Percentiles rank a stretch among this genome's conserved stretches.
Conservation (phyloP, 2,888 invertebrate species). For the Pantelozetes paolii region DNA sequence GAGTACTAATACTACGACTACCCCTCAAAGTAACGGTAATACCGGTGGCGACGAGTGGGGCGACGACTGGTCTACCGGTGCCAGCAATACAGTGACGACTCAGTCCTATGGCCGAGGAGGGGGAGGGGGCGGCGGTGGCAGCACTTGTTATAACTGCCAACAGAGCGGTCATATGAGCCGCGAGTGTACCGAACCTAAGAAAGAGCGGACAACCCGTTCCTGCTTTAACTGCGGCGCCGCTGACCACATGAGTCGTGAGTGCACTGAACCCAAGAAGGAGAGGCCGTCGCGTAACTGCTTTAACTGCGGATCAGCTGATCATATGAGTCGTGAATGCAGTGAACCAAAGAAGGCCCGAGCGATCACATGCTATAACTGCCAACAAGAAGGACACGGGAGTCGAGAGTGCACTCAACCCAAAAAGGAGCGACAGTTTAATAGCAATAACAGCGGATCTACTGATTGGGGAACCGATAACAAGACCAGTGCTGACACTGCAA, state of each 20-base stretch:
- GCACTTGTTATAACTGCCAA: constrained; percentile 44
- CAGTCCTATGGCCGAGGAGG: constrained; percentile 40
- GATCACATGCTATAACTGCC: constrained; percentile 30
- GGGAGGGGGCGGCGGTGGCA: background rate
- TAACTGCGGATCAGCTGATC: constrained; percentile 46
- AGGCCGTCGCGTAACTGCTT: constrained; percentile 35
- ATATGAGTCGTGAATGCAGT: constrained; percentile 44
- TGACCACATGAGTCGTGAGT: constrained; percentile 45
- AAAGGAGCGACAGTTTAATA: background rate
- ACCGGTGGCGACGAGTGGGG: background rate
- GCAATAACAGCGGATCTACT: background rate
- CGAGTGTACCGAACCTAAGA: constrained; percentile 42
- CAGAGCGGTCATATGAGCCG: constrained; percentile 45
- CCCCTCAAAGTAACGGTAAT: too few relatives aligned
- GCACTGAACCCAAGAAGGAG: constrained; percentile 33
- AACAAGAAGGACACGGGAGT: constrained; percentile 34
- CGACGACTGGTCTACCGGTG: constrained; percentile 39
- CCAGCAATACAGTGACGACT: constrained; percentile 32
- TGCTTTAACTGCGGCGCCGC: constrained; percentile 43
- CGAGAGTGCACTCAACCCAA: constrained; percentile 43
- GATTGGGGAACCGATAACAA: constrained; percentile 10
- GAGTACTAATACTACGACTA: too few relatives aligned
- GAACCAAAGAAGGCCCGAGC: constrained; percentile 5
- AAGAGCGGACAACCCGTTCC: background rate
- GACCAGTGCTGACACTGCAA: background rate